These are phyloP conservation scores for Micoletzkya japonica DNA, from an alignment of 2,888 invertebrate species.

Conservation along the genomic window DNA sequence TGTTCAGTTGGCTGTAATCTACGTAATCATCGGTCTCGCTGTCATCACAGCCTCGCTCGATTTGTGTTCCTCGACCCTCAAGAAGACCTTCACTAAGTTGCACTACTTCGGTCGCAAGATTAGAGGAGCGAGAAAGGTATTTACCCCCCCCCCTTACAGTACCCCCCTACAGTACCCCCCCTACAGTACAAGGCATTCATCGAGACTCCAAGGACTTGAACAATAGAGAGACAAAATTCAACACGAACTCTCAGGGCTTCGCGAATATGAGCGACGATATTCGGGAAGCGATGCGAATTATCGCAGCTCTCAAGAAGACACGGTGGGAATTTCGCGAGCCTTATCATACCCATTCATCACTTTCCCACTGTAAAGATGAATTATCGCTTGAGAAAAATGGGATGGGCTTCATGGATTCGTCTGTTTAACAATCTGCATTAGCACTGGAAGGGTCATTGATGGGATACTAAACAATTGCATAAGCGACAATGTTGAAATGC, in stretches of 20 bases:
- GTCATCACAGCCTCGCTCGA: slow-evolving; percentile 64
- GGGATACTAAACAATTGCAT: slow-evolving; percentile 3
- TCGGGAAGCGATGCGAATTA: slow-evolving; percentile 63
- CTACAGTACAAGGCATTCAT: no score
- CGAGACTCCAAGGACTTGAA: no score
- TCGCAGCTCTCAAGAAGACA: slow-evolving; percentile 62
- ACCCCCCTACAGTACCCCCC: no score
- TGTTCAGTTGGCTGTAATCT: slow-evolving; percentile 62
- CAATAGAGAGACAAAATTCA: no score
- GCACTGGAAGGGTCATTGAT: no score
- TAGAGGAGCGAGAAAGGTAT: slow-evolving; percentile 24
- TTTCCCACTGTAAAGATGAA: not conserved
- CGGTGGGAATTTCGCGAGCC: slow-evolving; percentile 35
- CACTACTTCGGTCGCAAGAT: slow-evolving; percentile 60
- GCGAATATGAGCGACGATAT: slow-evolving; percentile 63
- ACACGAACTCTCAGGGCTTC: slow-evolving; percentile 59
- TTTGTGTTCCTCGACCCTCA: slow-evolving; percentile 63
- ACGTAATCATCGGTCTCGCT: slow-evolving; percentile 64
- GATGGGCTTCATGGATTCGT: no score
- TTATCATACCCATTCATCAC: not conserved
- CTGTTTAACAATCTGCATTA: no score
- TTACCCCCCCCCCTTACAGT: no score
- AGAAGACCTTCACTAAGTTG: slow-evolving; percentile 63
- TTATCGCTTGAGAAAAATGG: not conserved
- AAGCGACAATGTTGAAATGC: slow-evolving; percentile 16